A percentile compares a stretch with the other conserved stretches of the same genome.
These are phyloP conservation scores for Laspeyria flexula DNA, from an alignment of 2,888 invertebrate genomes.

Conservation along the genomic window DNA sequence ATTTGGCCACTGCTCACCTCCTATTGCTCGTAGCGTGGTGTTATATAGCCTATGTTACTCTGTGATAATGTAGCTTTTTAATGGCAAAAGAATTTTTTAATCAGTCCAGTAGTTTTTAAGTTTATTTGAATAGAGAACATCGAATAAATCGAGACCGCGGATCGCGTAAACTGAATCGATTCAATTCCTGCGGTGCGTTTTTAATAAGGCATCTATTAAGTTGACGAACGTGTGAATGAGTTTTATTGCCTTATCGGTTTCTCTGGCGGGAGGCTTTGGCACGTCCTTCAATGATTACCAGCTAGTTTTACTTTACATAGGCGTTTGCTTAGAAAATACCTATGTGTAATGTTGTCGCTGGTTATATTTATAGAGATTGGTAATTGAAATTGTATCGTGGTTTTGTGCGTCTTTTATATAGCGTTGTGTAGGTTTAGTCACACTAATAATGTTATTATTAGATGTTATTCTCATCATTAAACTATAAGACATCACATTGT, in stretches of 20 bases:
- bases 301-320: constrained; percentile 32
- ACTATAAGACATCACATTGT: no score
- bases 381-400: background rate
- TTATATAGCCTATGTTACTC: no score
- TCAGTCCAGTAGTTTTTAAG: no score
- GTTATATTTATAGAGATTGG: background rate
- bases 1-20: no score
- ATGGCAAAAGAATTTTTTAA: no score
- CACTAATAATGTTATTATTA: no score
- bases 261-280: constrained; percentile 67
- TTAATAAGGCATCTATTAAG: constrained; percentile 82
- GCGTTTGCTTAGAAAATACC: constrained; percentile 24
- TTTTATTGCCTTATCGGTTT: constrained; percentile 80
- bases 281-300: constrained; percentile 79
- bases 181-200: constrained; percentile 67
- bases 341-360: background rate
- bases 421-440: no score
- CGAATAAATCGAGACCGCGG: constrained; percentile 55
- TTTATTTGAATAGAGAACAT: constrained; percentile 71
- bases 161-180: constrained; percentile 65
- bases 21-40: no score
- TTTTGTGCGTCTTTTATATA: no score
- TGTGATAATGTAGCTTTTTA: no score
- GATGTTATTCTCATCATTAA: no score
- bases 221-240: constrained; percentile 85